Conservation (phyloP, 2,113 vertebrate species). For the Myrmecobius fasciatus region DNA sequence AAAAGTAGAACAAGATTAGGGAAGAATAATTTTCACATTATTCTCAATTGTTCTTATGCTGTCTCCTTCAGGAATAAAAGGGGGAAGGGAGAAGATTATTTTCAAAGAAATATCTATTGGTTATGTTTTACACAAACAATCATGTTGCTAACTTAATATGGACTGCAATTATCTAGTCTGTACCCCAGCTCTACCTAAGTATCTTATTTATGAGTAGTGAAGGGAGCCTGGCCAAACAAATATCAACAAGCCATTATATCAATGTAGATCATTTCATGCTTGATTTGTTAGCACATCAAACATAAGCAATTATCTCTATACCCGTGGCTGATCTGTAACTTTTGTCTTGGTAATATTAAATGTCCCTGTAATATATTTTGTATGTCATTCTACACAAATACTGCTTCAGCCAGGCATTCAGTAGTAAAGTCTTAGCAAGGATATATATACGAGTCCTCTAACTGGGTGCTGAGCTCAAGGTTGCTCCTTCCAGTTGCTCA, state of each 20-base stretch:
- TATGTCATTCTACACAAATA: not conserved
- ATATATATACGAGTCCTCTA: not conserved
- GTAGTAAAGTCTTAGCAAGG: not conserved
- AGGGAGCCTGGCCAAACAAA: not conserved
- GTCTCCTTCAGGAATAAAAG: not conserved
- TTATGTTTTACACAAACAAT: not conserved
- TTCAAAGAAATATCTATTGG: not conserved
- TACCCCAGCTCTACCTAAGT: not conserved
- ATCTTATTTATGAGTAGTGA: not conserved
- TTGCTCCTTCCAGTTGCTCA: not conserved
- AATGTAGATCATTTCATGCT: fast-evolving
- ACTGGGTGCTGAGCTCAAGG: not conserved
- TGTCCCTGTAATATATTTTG: not conserved
- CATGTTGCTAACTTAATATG: not conserved
- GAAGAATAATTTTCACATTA: not conserved
- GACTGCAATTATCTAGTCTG: not conserved
- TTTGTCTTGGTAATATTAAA: slow-evolving; percentile 11
- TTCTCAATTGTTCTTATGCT: not conserved
- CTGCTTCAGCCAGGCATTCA: not conserved
- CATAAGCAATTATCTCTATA: not conserved
- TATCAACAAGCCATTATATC: not conserved
- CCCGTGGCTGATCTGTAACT: slow-evolving; percentile 9
- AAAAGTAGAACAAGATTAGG: not conserved
- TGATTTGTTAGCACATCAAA: slow-evolving; percentile 31
- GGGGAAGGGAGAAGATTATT: not conserved